phyloP scores from a whole-genome alignment of 2,888 invertebrate species.

The Agrotis puta region DNA sequence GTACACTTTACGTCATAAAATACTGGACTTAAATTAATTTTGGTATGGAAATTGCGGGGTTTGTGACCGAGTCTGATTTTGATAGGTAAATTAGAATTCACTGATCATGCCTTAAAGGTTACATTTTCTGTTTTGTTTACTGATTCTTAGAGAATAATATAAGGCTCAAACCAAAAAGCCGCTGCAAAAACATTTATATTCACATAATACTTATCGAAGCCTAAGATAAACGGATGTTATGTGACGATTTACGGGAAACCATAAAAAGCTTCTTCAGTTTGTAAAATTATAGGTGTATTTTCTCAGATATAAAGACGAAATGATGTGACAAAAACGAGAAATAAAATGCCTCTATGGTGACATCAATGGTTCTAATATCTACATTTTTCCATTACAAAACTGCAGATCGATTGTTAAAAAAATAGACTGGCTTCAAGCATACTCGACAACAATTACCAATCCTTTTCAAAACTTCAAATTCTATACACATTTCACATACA shows the following conservation, averaged over 20 bases:
- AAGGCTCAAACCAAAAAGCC: neutral
- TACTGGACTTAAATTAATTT: conserved; percentile 1
- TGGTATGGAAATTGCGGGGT: neutral
- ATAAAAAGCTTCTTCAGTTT: conserved; percentile 12
- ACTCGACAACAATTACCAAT: conserved; percentile 19
- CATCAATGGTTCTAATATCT: neutral
- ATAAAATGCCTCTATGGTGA: neutral
- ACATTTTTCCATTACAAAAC: neutral
- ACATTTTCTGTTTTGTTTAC: neutral
- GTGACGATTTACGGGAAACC: conserved; percentile 15
- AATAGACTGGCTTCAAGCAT: neutral
- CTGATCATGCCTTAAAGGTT: neutral
- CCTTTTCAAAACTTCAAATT: conserved; percentile 35
- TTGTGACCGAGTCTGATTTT: neutral
- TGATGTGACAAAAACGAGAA: neutral
- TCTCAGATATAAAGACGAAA: neutral
- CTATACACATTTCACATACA: conserved; percentile 45
- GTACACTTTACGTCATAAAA: conserved; percentile 25
- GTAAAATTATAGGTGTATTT: neutral
- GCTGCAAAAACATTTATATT: neutral
- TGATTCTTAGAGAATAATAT: neutral
- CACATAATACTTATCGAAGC: conserved; percentile 27
- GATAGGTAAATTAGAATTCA: neutral
- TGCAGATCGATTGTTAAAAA: conserved; percentile 5
- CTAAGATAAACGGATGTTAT: conserved; percentile 13